A percentile compares a stretch with the other conserved stretches of the same genome.
phyloP scores from a whole-genome alignment of 2,888 invertebrate species.

The Tanytarsus gracilentus region DNA sequence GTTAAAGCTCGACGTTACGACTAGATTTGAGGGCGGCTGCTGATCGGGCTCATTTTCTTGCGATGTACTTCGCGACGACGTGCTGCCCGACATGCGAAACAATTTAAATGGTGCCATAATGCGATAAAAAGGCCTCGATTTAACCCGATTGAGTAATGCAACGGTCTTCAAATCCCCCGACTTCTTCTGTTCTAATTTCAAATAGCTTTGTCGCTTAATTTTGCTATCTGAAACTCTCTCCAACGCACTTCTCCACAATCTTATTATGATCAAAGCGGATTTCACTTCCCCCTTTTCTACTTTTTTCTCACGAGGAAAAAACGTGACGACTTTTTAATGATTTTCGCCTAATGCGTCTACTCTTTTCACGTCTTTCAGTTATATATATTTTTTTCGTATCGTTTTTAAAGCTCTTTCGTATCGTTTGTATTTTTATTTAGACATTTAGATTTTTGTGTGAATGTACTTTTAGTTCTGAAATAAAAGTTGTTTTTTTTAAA shows the following conservation, averaged over 20 bases:
- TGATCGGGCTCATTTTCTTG: slow-evolving; percentile 35
- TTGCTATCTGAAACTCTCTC: not conserved
- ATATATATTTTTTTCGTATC: not conserved
- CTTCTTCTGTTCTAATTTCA: slow-evolving; percentile 18
- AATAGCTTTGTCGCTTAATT: slow-evolving; percentile 21
- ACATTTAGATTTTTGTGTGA: too few relatives aligned
- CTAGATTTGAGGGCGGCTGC: slow-evolving; percentile 40
- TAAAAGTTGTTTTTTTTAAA: slow-evolving; percentile 19
- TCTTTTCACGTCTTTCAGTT: not conserved
- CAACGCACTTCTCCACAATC: not conserved
- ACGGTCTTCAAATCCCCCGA: slow-evolving; percentile 21
- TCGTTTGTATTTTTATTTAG: too few relatives aligned
- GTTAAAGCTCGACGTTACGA: slow-evolving; percentile 34
- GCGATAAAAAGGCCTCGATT: slow-evolving; percentile 20
- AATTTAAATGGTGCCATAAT: slow-evolving; percentile 44
- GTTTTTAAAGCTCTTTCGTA: slow-evolving; percentile 1
- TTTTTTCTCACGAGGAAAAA: not conserved
- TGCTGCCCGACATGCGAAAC: slow-evolving; percentile 43
- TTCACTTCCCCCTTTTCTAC: not conserved
- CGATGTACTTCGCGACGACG: slow-evolving; percentile 41
- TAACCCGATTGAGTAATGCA: not conserved
- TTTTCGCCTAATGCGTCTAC: not conserved
- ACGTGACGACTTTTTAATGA: slow-evolving; percentile 5
- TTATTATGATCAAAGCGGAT: not conserved
- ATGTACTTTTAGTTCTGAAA: slow-evolving; percentile 28